phyloP scores from a whole-genome alignment of 2,797 vertebrate species.

The Knipowitschia caucasica region DNA sequence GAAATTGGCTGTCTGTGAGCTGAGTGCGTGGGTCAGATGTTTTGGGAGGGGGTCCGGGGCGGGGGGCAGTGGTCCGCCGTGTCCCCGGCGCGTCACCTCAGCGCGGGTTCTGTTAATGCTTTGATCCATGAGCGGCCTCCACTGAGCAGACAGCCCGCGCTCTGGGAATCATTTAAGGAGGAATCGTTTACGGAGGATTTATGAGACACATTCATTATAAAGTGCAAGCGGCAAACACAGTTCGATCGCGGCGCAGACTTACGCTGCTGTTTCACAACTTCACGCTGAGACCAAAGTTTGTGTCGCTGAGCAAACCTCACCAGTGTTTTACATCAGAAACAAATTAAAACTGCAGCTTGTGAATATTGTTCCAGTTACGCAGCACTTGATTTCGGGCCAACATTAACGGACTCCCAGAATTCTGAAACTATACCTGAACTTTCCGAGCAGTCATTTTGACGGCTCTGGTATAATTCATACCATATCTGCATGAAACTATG shows the following conservation, averaged over 20 bases:
- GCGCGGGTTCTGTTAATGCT: conserved; percentile 56
- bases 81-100: conserved; percentile 42
- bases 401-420: too few relatives aligned
- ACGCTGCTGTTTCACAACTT: conserved; percentile 27
- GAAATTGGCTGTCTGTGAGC: conserved; percentile 82
- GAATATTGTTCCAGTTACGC: not conserved
- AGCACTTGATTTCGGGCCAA: too few relatives aligned
- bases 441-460: too few relatives aligned
- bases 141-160: conserved; percentile 56
- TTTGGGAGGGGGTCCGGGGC: conserved; percentile 31
- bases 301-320: conserved; percentile 21
- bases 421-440: too few relatives aligned
- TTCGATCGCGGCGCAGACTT: conserved; percentile 47
- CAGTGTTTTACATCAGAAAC: not conserved
- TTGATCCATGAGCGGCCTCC: conserved; percentile 69
- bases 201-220: conserved; percentile 61
- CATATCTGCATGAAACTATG: too few relatives aligned
- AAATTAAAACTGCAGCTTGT: not conserved
- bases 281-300: conserved; percentile 16
- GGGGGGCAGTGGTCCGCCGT: conserved; percentile 37
- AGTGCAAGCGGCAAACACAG: conserved; percentile 43
- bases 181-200: conserved; percentile 66
- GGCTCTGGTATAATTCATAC: too few relatives aligned
- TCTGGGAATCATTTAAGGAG: conserved; percentile 62
- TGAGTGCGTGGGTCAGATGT: conserved; percentile 42